Conservation (phyloP, 1,140 invertebrate species). For the Lineus longissimus region DNA sequence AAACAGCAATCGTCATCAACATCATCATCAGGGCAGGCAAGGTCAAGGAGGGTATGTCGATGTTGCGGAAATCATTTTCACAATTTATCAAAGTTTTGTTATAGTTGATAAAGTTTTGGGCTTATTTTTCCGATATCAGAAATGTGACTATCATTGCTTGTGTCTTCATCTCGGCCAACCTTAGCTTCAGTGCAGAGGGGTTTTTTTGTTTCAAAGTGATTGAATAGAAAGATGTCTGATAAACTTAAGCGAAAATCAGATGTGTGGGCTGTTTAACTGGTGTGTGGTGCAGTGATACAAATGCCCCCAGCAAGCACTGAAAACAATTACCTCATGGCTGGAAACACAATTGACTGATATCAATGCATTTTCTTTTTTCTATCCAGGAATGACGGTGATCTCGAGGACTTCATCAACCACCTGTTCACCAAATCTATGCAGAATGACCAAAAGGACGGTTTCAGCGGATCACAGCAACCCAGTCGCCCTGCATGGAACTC, state of each 20-base stretch:
- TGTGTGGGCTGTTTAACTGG: too few relatives aligned
- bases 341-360: too few relatives aligned
- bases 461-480: constrained; percentile 20
- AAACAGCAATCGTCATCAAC: constrained; percentile 55
- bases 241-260: too few relatives aligned
- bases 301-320: background rate
- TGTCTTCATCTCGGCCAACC: background rate
- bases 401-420: constrained; percentile 64
- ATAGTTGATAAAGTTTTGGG: background rate
- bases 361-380: too few relatives aligned
- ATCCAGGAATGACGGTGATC: constrained; percentile 59
- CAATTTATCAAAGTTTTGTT: background rate
- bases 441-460: constrained; percentile 20
- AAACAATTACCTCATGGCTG: too few relatives aligned
- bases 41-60: background rate
- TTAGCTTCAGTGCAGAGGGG: background rate
- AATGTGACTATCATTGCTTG: background rate
- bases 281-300: too few relatives aligned
- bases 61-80: background rate
- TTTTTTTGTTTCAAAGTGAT: too few relatives aligned
- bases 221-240: too few relatives aligned
- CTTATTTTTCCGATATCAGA: background rate
- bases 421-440: constrained; percentile 54
- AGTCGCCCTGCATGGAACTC: constrained; percentile 54
- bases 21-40: constrained; percentile 15